These are phyloP conservation scores for Brenthis hecate DNA, from an alignment of 2,888 invertebrate genomes.

Conservation along the genomic window DNA sequence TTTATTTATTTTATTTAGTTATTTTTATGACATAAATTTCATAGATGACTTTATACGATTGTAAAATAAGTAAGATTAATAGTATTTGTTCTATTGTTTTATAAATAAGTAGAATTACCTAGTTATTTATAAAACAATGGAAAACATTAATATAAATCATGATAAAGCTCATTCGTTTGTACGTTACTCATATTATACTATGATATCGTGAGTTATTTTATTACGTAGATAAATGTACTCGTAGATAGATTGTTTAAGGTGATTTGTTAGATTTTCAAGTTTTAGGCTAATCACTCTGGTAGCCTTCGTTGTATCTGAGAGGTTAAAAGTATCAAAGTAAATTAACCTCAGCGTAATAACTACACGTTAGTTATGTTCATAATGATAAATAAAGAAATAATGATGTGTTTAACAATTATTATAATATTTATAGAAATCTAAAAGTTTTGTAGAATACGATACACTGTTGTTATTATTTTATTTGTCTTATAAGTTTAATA, in stretches of 20 bases:
- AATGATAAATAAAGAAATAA: slow-evolving; percentile 31
- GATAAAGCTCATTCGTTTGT: slow-evolving; percentile 21
- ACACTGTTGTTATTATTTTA: no score
- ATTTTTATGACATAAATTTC: no score
- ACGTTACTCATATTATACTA: slow-evolving; percentile 25
- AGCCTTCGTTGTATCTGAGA: slow-evolving; percentile 51
- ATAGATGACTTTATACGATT: no score
- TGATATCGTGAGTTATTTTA: slow-evolving; percentile 29
- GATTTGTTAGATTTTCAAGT: slow-evolving; percentile 40
- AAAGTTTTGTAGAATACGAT: no score
- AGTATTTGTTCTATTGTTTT: background rate
- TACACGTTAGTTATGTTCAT: slow-evolving; percentile 17
- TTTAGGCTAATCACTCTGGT: slow-evolving; percentile 53
- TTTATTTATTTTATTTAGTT: no score
- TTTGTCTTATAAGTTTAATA: no score
- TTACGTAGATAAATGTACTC: slow-evolving; percentile 17
- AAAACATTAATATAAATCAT: no score
- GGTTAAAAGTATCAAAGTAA: slow-evolving; percentile 42
- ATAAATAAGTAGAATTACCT: no score
- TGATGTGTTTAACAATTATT: slow-evolving; percentile 17
- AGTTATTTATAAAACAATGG: no score
- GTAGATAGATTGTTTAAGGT: slow-evolving; percentile 22
- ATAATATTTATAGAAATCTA: background rate
- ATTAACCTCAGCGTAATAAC: slow-evolving; percentile 30
- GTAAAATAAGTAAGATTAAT: no score